Conservation (phyloP, 1,140 invertebrate species). For the Globodera ellingtonae region DNA sequence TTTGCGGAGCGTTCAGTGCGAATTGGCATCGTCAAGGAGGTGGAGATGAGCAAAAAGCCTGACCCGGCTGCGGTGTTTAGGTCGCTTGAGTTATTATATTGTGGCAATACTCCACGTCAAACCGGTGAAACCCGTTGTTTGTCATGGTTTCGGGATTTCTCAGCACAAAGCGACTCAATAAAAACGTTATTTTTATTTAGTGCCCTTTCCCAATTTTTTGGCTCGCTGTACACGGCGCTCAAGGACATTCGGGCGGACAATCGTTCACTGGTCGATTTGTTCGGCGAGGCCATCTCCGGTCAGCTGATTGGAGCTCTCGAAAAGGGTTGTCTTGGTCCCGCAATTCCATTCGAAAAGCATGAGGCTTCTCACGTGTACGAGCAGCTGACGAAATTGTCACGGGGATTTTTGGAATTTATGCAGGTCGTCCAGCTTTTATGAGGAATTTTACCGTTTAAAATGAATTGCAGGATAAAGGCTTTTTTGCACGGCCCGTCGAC, state of each 20-base stretch:
- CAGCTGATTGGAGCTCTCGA: conserved; percentile 35
- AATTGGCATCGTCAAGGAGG: conserved; percentile 20
- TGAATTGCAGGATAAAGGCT: conserved; percentile 37
- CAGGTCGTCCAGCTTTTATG: conserved; percentile 15
- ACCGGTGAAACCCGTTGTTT: too few relatives aligned
- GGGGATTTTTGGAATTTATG: conserved; percentile 32
- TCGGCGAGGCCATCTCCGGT: conserved; percentile 31
- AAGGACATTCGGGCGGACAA: conserved; percentile 34
- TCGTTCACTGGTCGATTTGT: conserved; percentile 21
- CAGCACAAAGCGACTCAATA: too few relatives aligned
- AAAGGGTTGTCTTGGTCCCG: conserved; percentile 40
- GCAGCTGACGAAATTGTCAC: conserved; percentile 16
- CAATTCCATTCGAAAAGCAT: conserved; percentile 44
- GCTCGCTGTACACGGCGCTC: conserved; percentile 27
- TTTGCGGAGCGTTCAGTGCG: conserved; percentile 15
- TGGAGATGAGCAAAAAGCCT: conserved; percentile 22
- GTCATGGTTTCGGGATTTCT: too few relatives aligned
- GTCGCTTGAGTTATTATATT: conserved; percentile 13
- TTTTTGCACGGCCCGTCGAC: conserved; percentile 33
- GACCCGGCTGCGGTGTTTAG: conserved; percentile 13
- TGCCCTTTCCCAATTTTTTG: conserved; percentile 31
- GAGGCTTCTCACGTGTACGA: conserved; percentile 17
- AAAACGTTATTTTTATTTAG: conserved; percentile 16
- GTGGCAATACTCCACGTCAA: too few relatives aligned
- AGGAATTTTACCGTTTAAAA: conserved; percentile 2